These are phyloP conservation scores for Hermaeophaga mercurialis DNA, from an alignment of 2,888 invertebrate species.

Conservation along the genomic window DNA sequence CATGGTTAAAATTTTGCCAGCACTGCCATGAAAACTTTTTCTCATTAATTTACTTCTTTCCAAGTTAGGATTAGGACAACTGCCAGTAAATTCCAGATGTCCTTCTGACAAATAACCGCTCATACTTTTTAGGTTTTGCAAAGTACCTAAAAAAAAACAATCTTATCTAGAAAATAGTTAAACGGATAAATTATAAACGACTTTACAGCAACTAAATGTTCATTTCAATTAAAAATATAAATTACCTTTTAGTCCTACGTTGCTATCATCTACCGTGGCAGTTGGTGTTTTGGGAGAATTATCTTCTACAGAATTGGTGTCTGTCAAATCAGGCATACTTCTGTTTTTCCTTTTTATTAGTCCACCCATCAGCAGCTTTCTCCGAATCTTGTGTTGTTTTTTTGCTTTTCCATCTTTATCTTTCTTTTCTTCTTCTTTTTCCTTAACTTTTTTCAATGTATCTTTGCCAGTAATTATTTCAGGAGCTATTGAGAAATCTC, in stretches of 20 bases:
- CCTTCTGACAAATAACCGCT: slow-evolving; percentile 88
- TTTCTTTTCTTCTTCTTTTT: slow-evolving; percentile 66
- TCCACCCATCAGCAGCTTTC: slow-evolving; percentile 88
- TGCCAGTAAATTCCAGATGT: slow-evolving; percentile 76
- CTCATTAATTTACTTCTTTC: slow-evolving; percentile 87
- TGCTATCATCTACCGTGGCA: slow-evolving; percentile 76
- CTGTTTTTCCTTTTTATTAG: slow-evolving; percentile 85
- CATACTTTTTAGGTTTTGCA: slow-evolving; percentile 61
- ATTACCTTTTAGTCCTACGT: slow-evolving; percentile 68
- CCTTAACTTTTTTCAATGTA: slow-evolving; percentile 58
- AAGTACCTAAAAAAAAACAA: slow-evolving; percentile 34
- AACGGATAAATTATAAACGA: too few species aligned
- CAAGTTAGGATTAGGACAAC: slow-evolving; percentile 76
- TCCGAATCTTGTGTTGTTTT: slow-evolving; percentile 87
- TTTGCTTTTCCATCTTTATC: slow-evolving; percentile 78
- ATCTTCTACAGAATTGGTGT: slow-evolving; percentile 68
- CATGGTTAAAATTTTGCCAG: slow-evolving; percentile 78
- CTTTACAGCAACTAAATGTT: too few species aligned
- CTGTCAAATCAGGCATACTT: slow-evolving; percentile 90
- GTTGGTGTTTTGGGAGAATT: slow-evolving; percentile 54
- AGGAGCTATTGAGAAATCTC: slow-evolving; percentile 73
- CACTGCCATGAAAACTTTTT: slow-evolving; percentile 86
- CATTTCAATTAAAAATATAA: background rate
- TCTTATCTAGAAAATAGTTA: too few species aligned
- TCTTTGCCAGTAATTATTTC: slow-evolving; percentile 50